Percentiles rank a stretch among this genome's conserved stretches.
phyloP scores from a whole-genome alignment of 2,797 vertebrate species.

The Holocentrus rufus region DNA sequence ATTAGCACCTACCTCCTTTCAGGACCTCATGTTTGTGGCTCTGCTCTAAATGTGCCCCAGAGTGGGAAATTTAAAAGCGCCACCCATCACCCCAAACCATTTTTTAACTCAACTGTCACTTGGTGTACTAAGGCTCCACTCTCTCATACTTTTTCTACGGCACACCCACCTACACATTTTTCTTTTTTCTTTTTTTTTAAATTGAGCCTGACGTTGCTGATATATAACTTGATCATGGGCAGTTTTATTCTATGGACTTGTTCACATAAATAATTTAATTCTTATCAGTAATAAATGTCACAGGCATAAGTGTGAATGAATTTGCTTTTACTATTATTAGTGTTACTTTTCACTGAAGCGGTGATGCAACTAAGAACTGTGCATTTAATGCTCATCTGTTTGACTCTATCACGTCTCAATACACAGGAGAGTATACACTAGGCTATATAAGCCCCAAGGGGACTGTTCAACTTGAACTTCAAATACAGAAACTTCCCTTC shows the following conservation, averaged over 20 bases:
- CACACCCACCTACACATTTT: not conserved
- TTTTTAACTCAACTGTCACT: not conserved
- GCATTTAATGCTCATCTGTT: constrained; percentile 20
- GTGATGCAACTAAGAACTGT: not conserved
- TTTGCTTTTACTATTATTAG: not conserved
- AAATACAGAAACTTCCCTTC: constrained; percentile 17
- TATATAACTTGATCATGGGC: not conserved
- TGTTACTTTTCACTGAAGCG: not conserved
- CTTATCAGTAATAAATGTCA: not conserved
- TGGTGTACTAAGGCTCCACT: not conserved
- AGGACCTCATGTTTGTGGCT: not conserved
- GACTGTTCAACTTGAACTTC: constrained; percentile 25
- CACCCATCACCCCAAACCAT: constrained; percentile 1
- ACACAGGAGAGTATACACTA: constrained; percentile 7
- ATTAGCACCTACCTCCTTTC: constrained; percentile 21
- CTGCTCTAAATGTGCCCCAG: not conserved
- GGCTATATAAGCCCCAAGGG: constrained; percentile 7
- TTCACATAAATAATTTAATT: not conserved
- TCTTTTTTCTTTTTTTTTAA: too few relatives aligned
- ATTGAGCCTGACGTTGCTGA: not conserved
- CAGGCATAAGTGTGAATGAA: not conserved
- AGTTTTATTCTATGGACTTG: not conserved
- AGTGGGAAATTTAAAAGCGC: constrained; percentile 23
- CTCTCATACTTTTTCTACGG: not conserved
- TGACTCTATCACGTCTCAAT: constrained; percentile 11